phyloP scores from a whole-genome alignment of 2,888 invertebrate genomes.

The Rhorus exstirpatorius region DNA sequence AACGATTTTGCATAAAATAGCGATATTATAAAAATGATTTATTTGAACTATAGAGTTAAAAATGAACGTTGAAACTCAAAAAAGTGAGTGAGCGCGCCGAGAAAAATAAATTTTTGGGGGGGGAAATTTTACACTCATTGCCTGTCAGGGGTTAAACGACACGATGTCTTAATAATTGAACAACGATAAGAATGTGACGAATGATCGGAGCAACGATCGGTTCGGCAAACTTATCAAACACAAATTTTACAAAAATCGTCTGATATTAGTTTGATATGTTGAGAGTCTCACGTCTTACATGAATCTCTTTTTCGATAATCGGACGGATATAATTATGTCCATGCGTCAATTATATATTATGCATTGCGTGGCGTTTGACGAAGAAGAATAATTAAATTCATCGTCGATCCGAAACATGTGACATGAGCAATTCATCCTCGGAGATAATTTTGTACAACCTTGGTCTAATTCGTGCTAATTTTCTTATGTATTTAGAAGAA shows the following conservation, averaged over 20 bases:
- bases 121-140: no score
- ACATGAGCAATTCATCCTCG: background rate
- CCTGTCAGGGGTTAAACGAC: no score
- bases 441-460: background rate
- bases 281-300: background rate
- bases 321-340: slow-evolving; percentile 51
- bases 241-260: background rate
- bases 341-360: slow-evolving; percentile 22
- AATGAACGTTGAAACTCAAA: no score
- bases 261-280: slow-evolving; percentile 53
- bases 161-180: slow-evolving; percentile 17
- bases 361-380: background rate
- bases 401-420: background rate
- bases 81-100: no score
- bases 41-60: no score
- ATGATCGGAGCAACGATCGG: slow-evolving; percentile 35
- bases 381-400: slow-evolving; percentile 14
- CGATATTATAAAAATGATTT: no score
- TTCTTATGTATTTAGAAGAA: background rate
- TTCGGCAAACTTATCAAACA: slow-evolving; percentile 8
- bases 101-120: no score
- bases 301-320: slow-evolving; percentile 15
- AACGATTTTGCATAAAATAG: no score
- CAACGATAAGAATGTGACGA: slow-evolving; percentile 27
- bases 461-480: slow-evolving; percentile 26